phyloP scores from a whole-genome alignment of 2,113 vertebrate species.

The Halichoeres trimaculatus region DNA sequence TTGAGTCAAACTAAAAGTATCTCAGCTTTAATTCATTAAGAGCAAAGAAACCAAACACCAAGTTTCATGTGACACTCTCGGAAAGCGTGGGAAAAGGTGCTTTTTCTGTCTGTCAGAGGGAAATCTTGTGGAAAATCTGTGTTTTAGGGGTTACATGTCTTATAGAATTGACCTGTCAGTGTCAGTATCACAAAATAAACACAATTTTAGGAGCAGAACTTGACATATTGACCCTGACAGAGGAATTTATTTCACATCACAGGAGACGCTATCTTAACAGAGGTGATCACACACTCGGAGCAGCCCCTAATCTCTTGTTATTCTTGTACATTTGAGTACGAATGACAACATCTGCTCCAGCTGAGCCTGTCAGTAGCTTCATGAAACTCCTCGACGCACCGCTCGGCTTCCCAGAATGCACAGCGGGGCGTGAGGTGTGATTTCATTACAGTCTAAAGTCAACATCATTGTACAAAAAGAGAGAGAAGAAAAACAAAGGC shows the following conservation, averaged over 20 bases:
- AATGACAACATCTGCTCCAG: conserved; percentile 61
- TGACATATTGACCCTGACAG: background rate
- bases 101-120: conserved; percentile 4
- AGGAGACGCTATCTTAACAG: conserved; percentile 34
- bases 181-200: conserved; percentile 32
- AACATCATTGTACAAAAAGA: conserved; percentile 27
- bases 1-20: background rate
- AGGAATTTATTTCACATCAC: conserved; percentile 31
- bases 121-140: conserved; percentile 7
- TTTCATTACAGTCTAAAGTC: conserved; percentile 52
- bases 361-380: conserved; percentile 48
- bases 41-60: background rate
- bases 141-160: background rate
- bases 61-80: background rate
- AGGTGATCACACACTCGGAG: conserved; percentile 24
- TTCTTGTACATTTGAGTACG: conserved; percentile 45
- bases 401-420: conserved; percentile 34
- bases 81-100: background rate
- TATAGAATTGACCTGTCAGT: background rate
- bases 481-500: background rate
- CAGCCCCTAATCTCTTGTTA: conserved; percentile 43
- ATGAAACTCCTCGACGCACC: conserved; percentile 31
- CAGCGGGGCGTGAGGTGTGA: conserved; percentile 56
- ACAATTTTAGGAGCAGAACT: conserved; percentile 24
- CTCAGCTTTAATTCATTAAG: background rate